Evolutionary conservation across 2,797 vertebrate species (phyloP).

Genomic region (Eospalax fontanierii): DNA sequence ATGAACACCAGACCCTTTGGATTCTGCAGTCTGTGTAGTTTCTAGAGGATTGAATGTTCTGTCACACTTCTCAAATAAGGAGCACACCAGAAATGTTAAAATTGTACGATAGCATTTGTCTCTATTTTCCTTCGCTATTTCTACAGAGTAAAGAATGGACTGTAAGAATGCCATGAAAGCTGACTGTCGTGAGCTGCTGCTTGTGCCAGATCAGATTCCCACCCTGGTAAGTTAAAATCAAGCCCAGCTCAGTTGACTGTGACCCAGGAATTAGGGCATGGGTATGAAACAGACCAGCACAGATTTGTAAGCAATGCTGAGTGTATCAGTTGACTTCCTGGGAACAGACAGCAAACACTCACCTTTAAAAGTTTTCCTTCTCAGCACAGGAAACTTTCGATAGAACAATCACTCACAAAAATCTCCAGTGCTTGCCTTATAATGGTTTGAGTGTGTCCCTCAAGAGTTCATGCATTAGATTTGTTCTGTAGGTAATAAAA

Average conservation of each 20-base stretch:
- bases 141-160: neutral
- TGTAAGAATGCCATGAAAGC: neutral
- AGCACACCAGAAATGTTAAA: slow-evolving; percentile 25
- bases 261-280: neutral
- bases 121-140: neutral
- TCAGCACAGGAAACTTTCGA: neutral
- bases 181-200: neutral
- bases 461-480: too few species aligned
- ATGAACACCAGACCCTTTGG: neutral
- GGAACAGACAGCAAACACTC: fast-evolving
- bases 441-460: neutral
- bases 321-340: neutral
- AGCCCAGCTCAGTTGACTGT: neutral
- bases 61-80: neutral
- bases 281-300: neutral
- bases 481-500: neutral
- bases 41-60: slow-evolving; percentile 9
- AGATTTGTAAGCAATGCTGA: neutral
- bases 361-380: fast-evolving
- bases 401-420: neutral
- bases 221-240: neutral
- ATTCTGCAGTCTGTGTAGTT: neutral
- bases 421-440: neutral
- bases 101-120: neutral
- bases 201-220: neutral